Evolutionary conservation across 1,140 invertebrate species (phyloP).

Genomic region (Brachionus rubens): DNA sequence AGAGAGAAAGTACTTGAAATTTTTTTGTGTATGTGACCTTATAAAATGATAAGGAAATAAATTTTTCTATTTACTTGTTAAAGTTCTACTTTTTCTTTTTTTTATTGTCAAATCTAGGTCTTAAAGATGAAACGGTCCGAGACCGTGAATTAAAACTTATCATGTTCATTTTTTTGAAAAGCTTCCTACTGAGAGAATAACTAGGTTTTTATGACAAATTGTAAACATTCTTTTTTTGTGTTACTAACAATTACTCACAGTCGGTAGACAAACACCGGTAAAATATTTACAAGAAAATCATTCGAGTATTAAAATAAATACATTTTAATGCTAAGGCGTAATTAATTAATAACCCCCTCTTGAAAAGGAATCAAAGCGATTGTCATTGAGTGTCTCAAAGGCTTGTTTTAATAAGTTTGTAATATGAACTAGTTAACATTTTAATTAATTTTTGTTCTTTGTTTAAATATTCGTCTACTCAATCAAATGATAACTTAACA

Average conservation of each 20-base stretch:
- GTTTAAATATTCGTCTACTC: constrained; percentile 14
- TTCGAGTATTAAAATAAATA: background rate
- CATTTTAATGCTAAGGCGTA: background rate
- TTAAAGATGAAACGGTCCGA: no score
- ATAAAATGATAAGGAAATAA: constrained; percentile 33
- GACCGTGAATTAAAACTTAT: background rate
- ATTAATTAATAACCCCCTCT: background rate
- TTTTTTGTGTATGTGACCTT: background rate
- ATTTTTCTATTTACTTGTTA: constrained; percentile 33
- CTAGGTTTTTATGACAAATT: no score
- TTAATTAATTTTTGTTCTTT: background rate
- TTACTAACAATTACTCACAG: constrained; percentile 26
- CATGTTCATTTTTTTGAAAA: constrained; percentile 19
- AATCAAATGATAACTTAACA: constrained; percentile 40
- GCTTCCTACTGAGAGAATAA: background rate
- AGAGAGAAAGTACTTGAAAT: constrained; percentile 21
- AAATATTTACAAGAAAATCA: constrained; percentile 33
- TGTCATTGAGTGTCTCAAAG: constrained; percentile 18
- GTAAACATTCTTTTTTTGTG: no score
- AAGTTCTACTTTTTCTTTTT: constrained; percentile 1
- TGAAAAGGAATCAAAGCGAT: constrained; percentile 17
- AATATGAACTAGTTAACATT: constrained; percentile 1
- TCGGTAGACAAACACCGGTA: background rate
- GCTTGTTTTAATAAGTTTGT: constrained; percentile 33
- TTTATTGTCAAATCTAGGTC: background rate